Evolutionary conservation across 1,140 invertebrate genomes (phyloP).

Genomic region (Calephelis nemesis): DNA sequence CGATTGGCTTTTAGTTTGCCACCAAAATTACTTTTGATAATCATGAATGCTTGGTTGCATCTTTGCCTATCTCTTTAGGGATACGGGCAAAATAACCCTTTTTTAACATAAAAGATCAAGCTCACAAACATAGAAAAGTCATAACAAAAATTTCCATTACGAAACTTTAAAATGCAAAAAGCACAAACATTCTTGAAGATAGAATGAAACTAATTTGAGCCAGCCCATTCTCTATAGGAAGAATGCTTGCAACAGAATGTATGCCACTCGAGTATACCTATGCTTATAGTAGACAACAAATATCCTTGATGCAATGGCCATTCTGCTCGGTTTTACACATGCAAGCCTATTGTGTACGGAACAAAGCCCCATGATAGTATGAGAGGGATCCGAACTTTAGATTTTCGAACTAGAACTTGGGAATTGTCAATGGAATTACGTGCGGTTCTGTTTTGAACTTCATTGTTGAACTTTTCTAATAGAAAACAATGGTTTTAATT

Average conservation of each 20-base stretch:
- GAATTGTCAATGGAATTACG: slow-evolving; percentile 12
- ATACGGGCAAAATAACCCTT: no score
- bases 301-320: slow-evolving; percentile 7
- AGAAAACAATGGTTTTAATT: no score
- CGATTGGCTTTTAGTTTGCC: no score
- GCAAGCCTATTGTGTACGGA: slow-evolving; percentile 8
- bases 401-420: slow-evolving; percentile 13
- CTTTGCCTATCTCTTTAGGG: no score
- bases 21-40: no score
- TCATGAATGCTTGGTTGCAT: no score
- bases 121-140: no score
- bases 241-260: slow-evolving; percentile 1
- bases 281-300: neutral
- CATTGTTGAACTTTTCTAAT: slow-evolving; percentile 2
- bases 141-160: no score
- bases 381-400: slow-evolving; percentile 14
- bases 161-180: neutral
- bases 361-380: slow-evolving; percentile 14
- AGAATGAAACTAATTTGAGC: slow-evolving; percentile 15
- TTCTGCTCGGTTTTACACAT: slow-evolving; percentile 14
- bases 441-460: neutral
- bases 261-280: slow-evolving; percentile 5
- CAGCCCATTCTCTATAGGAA: slow-evolving; percentile 11
- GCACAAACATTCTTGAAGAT: neutral
- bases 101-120: no score